A percentile compares a stretch with the other conserved stretches of the same genome.
Evolutionary conservation across 1,140 invertebrate species (phyloP).

Genomic region (Muscidifurax raptorellus): DNA sequence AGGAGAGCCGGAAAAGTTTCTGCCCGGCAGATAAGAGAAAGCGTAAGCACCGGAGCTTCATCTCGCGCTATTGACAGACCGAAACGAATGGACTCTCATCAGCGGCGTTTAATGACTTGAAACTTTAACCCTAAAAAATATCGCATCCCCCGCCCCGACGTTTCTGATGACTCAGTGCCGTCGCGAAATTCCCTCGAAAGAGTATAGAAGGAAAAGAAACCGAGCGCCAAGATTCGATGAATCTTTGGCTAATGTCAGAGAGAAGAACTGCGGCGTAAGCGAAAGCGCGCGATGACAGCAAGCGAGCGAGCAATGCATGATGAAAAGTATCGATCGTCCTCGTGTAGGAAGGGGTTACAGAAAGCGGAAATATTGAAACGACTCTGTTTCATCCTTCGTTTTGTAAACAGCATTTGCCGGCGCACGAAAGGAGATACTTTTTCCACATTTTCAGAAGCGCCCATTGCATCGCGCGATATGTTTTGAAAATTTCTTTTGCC

Average conservation of each 20-base stretch:
- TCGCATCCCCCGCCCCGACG: constrained; percentile 51
- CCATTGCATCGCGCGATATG: background rate
- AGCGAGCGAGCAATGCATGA: constrained; percentile 30
- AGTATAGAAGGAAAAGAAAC: background rate
- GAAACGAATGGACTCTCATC: constrained; percentile 36
- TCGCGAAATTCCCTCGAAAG: constrained; percentile 38
- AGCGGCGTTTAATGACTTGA: constrained; percentile 43
- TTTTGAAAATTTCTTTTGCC: no score
- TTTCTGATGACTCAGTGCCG: constrained; percentile 53
- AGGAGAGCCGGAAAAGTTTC: background rate
- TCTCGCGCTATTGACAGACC: constrained; percentile 40
- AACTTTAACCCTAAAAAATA: constrained; percentile 50
- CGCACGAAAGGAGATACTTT: background rate
- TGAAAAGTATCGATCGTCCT: constrained; percentile 8
- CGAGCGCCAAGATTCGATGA: background rate
- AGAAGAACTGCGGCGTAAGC: background rate
- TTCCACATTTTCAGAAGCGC: background rate
- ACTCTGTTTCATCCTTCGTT: background rate
- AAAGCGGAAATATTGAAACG: background rate
- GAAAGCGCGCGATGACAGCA: background rate
- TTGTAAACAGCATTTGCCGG: background rate
- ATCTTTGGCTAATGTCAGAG: background rate
- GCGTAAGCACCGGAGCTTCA: background rate
- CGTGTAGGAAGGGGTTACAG: background rate
- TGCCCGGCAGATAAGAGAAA: background rate